phyloP scores from a whole-genome alignment of 2,888 invertebrate genomes.

The Thyatira batis region DNA sequence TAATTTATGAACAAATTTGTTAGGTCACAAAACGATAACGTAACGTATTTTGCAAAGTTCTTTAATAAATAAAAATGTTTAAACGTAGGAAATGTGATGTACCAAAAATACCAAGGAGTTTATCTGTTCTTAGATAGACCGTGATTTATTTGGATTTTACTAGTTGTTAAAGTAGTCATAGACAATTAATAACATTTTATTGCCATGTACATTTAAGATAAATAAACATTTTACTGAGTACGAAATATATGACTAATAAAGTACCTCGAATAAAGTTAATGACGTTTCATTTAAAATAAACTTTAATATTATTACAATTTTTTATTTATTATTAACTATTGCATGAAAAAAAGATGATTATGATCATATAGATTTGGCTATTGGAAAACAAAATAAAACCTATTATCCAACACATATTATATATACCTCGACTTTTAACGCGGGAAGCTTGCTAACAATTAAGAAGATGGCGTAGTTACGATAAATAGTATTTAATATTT shows the following conservation, averaged over 20 bases:
- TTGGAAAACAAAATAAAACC: too few species aligned
- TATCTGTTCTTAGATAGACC: slow-evolving; percentile 2
- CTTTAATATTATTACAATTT: not conserved
- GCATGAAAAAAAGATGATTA: too few species aligned
- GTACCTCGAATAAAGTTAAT: slow-evolving; percentile 23
- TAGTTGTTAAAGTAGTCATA: not conserved
- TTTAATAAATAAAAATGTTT: not conserved
- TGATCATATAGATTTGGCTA: too few species aligned
- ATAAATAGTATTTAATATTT: too few species aligned
- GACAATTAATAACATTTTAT: not conserved
- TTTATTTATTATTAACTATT: too few species aligned
- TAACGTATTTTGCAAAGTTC: not conserved
- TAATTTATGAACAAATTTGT: not conserved
- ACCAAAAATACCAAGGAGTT: slow-evolving; percentile 8
- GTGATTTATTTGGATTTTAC: slow-evolving; percentile 5
- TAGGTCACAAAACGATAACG: not conserved
- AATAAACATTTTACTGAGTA: slow-evolving; percentile 18
- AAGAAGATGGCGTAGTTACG: too few species aligned
- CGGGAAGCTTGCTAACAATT: too few species aligned
- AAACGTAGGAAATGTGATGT: slow-evolving; percentile 2
- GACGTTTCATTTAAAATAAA: not conserved
- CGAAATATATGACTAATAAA: slow-evolving; percentile 34
- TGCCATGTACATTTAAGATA: slow-evolving; percentile 3
- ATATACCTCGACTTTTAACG: too few species aligned
- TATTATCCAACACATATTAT: too few species aligned